These are phyloP conservation scores for Sphaerophoria taeniata DNA, from an alignment of 2,888 invertebrate genomes.

Conservation along the genomic window DNA sequence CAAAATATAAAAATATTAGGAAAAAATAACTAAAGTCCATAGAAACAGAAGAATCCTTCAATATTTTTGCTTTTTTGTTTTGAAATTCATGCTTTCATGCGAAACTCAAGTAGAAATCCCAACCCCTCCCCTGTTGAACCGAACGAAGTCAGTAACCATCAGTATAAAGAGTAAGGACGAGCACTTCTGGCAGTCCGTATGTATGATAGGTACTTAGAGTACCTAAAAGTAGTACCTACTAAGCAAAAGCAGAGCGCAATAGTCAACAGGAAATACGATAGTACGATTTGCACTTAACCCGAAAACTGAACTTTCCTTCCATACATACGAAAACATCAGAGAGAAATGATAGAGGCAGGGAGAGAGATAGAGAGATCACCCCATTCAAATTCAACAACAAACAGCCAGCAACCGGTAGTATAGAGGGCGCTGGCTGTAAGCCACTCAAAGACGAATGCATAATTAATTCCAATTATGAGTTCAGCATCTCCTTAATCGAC, in stretches of 20 bases:
- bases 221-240: background rate
- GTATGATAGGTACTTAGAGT: background rate
- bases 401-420: background rate
- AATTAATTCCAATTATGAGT: slow-evolving; percentile 83
- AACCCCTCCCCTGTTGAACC: slow-evolving; percentile 38
- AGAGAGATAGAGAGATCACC: background rate
- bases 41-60: slow-evolving; percentile 45
- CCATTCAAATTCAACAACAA: background rate
- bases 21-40: background rate
- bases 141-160: slow-evolving; percentile 30
- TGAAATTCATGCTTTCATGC: slow-evolving; percentile 53
- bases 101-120: slow-evolving; percentile 46
- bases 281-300: slow-evolving; percentile 75
- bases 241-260: slow-evolving; percentile 50
- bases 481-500: slow-evolving; percentile 81
- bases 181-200: slow-evolving; percentile 55
- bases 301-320: slow-evolving; percentile 66
- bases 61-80: slow-evolving; percentile 43
- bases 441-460: slow-evolving; percentile 80
- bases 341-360: background rate
- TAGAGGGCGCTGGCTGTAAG: slow-evolving; percentile 36
- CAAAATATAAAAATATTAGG: background rate
- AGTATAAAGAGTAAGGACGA: slow-evolving; percentile 29
- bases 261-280: slow-evolving; percentile 74
- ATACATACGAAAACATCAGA: slow-evolving; percentile 8